Conservation (phyloP, 2,797 vertebrate genomes). For the Melanotaenia nigrans region DNA sequence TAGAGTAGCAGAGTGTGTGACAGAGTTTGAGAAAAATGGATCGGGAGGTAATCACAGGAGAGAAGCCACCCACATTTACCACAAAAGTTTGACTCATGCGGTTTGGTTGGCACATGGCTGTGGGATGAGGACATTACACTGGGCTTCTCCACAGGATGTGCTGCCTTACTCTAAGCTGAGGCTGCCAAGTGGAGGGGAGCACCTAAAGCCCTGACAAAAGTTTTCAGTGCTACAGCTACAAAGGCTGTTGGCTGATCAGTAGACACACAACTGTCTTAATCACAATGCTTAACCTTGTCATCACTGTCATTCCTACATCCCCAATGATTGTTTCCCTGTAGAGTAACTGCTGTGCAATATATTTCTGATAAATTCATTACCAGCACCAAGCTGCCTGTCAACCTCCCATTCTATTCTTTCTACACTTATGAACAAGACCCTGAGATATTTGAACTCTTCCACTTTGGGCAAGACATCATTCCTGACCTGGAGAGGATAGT, state of each 20-base stretch:
- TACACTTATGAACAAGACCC: too few species aligned
- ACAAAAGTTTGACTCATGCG: slow-evolving; percentile 75
- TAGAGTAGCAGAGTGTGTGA: slow-evolving; percentile 38
- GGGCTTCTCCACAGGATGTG: slow-evolving; percentile 55
- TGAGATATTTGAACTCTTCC: too few species aligned
- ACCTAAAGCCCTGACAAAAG: slow-evolving; percentile 23
- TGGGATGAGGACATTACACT: slow-evolving; percentile 47
- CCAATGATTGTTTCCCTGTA: slow-evolving; percentile 3
- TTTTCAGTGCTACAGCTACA: slow-evolving; percentile 37
- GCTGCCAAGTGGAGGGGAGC: slow-evolving; percentile 6
- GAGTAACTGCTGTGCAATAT: slow-evolving; percentile 35
- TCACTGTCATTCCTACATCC: slow-evolving; percentile 38
- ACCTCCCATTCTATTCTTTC: too few species aligned
- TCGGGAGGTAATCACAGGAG: slow-evolving; percentile 73
- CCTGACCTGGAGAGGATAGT: too few species aligned
- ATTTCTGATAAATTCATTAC: neutral
- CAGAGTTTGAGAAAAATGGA: slow-evolving; percentile 63
- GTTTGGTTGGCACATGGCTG: slow-evolving; percentile 60
- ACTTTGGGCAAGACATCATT: too few species aligned
- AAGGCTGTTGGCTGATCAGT: slow-evolving; percentile 32
- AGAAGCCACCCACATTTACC: slow-evolving; percentile 76
- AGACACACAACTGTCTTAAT: slow-evolving; percentile 49
- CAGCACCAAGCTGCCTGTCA: too few species aligned
- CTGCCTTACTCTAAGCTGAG: slow-evolving; percentile 24
- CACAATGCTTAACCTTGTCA: slow-evolving; percentile 30